phyloP scores from a whole-genome alignment of 37 sponge, comb jelly and placozoan genomes.

The Aplysina aerophoba region DNA sequence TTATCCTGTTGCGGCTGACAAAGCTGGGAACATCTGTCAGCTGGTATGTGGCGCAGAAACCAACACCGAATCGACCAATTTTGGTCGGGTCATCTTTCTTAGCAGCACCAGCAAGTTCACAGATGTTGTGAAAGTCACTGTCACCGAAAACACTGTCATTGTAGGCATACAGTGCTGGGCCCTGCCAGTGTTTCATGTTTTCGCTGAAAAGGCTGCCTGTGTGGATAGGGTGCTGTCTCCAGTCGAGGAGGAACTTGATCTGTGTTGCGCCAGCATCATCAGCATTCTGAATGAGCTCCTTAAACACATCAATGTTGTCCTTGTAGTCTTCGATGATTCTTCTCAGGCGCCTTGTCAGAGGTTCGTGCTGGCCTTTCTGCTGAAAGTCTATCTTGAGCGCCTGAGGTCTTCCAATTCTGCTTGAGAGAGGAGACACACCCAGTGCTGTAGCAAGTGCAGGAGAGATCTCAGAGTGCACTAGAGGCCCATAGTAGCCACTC shows the following conservation, averaged over 20 bases:
- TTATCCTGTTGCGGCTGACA: slow-evolving; percentile 63
- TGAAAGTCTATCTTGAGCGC: slow-evolving; percentile 32
- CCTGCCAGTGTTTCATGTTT: slow-evolving; percentile 81
- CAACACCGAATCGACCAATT: slow-evolving; percentile 87
- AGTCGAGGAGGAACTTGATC: slow-evolving; percentile 80
- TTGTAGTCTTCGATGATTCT: slow-evolving; percentile 73
- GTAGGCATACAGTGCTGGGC: slow-evolving; percentile 79
- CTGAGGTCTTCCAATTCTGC: slow-evolving; percentile 52
- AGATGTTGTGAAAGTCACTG: slow-evolving; percentile 76
- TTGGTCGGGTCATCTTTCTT: slow-evolving; percentile 73
- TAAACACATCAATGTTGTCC: slow-evolving; percentile 73
- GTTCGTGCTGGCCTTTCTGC: slow-evolving; percentile 51
- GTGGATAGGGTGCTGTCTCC: slow-evolving; percentile 54
- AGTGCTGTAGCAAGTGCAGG: slow-evolving; percentile 36
- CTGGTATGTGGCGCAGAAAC: slow-evolving; percentile 78
- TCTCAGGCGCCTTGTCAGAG: slow-evolving; percentile 61
- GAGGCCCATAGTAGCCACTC: not conserved
- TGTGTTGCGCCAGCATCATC: slow-evolving; percentile 85
- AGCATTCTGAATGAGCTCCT: slow-evolving; percentile 91
- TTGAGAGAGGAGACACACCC: slow-evolving; percentile 55
- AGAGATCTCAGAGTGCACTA: slow-evolving; percentile 39
- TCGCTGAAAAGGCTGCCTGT: slow-evolving; percentile 39
- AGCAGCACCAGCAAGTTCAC: slow-evolving; percentile 69
- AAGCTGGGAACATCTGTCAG: slow-evolving; percentile 88
- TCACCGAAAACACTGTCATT: slow-evolving; percentile 74